Evolutionary conservation across 35 echinoderm and acorn worm species (phyloP), one percentile per base, ranked within the genome.

Genomic region (Lytechinus variegatus): DNA sequence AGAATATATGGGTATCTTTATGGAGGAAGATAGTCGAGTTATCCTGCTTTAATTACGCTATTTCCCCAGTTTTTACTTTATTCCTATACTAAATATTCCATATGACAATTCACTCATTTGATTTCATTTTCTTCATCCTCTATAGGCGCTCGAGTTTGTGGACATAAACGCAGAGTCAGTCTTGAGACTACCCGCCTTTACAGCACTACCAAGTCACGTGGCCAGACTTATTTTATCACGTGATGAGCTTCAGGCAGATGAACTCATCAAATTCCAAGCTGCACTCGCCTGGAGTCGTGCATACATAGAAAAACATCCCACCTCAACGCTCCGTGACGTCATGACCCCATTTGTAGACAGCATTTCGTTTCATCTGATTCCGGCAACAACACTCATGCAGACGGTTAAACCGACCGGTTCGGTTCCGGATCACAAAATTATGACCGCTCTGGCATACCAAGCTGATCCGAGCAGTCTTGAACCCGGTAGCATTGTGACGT

Each of bases 361-460:
- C 27, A 99, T 99, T 13, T 94, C 98, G 14, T 99, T 98, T 54
- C 98, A 99, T 94, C 96, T 96, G 9, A 99, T 99, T 57, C 98
- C 98, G 13, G 97, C 98, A 27, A 94, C 96, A 16, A 89, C 96
- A 4, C 95, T 99, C 0, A 99, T 99, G 98, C 96, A 97, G 92
- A 95, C 95, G 24, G 98, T 99, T 24, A 89, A 95, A n/a, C 95
- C 96, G 16, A 92, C 96, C 51, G 96, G 95, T 19, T 92, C 95
- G 14, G 96, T 99, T 24, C 97, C 98, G 8, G 98, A 99, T 92
- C 96, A 98, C 5, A 97, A 98, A 86, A 99, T 99, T 33, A 97
- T 99, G 98, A 98, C 97, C 52, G 98, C 98, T 8, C 96, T 99
- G 33, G 98, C 98, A 1, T 99, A 95, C 89, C 98, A 99, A 90